Evolutionary conservation across 2,113 vertebrate genomes (phyloP).

Genomic region (Vimba vimba): DNA sequence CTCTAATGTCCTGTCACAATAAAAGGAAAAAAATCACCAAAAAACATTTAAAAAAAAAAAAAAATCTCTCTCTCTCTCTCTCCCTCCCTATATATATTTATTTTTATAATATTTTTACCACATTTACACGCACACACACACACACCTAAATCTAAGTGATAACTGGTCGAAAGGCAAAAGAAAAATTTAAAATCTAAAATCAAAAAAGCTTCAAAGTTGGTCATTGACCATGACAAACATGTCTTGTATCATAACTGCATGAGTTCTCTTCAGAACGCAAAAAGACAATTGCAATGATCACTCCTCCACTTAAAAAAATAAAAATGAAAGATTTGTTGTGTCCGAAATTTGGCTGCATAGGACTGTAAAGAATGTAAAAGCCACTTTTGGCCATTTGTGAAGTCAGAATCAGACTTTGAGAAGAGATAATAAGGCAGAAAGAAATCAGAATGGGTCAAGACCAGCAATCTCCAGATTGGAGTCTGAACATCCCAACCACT

Average conservation of each 20-base stretch:
- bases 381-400: slow-evolving; percentile 1
- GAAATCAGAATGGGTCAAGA: neutral
- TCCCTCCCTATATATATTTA: too few relatives aligned
- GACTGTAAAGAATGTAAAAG: neutral
- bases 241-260: neutral
- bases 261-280: neutral
- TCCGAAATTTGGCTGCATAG: neutral
- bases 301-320: too few relatives aligned
- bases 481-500: slow-evolving; percentile 1
- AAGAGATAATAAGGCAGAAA: slow-evolving; percentile 23
- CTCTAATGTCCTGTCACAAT: too few relatives aligned
- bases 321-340: neutral
- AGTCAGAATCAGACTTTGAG: neutral
- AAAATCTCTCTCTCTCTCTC: too few relatives aligned
- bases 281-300: neutral
- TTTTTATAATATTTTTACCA: too few relatives aligned
- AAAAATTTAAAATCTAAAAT: neutral
- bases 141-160: too few relatives aligned
- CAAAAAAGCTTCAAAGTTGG: neutral
- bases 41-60: too few relatives aligned
- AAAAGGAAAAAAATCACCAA: too few relatives aligned
- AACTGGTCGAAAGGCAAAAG: neutral
- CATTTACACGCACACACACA: too few relatives aligned
- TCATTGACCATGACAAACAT: neutral
- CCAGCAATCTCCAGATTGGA: neutral